Evolutionary conservation across 2,888 invertebrate species (phyloP), one percentile per base, ranked within the genome.

Genomic region (Lagria hirta): DNA sequence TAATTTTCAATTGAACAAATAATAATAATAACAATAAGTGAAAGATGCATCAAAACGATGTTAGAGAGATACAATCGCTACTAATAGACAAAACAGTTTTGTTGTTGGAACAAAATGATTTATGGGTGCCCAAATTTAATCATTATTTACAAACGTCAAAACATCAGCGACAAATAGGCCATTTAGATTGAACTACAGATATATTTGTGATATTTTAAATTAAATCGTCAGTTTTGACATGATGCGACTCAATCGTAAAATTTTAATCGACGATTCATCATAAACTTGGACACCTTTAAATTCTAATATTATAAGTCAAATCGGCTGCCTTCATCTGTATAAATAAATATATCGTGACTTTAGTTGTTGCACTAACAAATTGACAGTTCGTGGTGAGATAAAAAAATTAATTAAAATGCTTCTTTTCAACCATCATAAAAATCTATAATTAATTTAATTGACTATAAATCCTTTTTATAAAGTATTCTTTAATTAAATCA

Each of bases 211-310:
- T 54, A 52, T 51, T 52, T 52, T 45, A 49, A 52, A 54, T 52
- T 49, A 51, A 52, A 52, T 54, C 54, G 50, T 52, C 54, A 54
- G 42, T 54, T 49, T 51, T 52, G 54, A 54, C 54, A 49, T 52
- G 52, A 51, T 52, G 46, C 50, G 50, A 45, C 48, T 43, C 43
- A 54, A 49, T 49, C 51, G 54, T 52, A 42, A 48, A 50, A 50
- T 49, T 50, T 46, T 48, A 52, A 48, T 52, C 51, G 49, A 26
- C 54, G 47, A 53, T 51, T 51, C 49, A 54, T 52, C 52, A 52
- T 52, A 45, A 42, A 42, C 38, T 14, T 33, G 36, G 42, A 48
- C 48, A 51, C 48, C 30, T 48, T 46, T 42, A 41, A 43, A 47
- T 43, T 43, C 49, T 45, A 47, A 50, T 47, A 34, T 38, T 34